These are phyloP conservation scores for Myotis pilosus DNA, from an alignment of 2,797 vertebrate genomes.

Conservation along the genomic window DNA sequence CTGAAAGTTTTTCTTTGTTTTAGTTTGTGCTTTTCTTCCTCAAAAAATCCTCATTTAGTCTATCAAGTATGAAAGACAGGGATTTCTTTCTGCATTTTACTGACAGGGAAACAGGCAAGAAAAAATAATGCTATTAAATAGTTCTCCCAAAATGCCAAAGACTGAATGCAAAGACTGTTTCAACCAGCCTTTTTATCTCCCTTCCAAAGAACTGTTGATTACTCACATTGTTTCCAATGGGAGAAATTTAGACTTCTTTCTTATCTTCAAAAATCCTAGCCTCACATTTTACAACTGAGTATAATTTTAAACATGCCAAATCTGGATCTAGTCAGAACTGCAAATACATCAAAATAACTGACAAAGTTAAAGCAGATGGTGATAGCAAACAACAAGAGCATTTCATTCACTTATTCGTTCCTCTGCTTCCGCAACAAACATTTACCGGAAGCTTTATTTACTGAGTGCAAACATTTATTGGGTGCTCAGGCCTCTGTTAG, in stretches of 20 bases:
- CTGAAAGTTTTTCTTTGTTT: constrained; percentile 33
- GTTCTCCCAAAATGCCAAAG: constrained; percentile 45
- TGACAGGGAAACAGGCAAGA: constrained; percentile 7
- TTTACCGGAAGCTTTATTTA: constrained; percentile 58
- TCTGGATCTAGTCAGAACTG: constrained; percentile 74
- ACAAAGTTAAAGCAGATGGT: constrained; percentile 71
- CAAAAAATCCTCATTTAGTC: neutral
- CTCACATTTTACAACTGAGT: constrained; percentile 72
- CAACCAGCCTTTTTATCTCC: constrained; percentile 51
- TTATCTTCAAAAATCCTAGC: constrained; percentile 68
- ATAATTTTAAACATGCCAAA: constrained; percentile 72
- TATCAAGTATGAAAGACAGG: neutral
- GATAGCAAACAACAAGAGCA: constrained; percentile 54
- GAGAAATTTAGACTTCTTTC: constrained; percentile 56
- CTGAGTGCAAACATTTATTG: constrained; percentile 54
- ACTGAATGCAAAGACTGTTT: constrained; percentile 11
- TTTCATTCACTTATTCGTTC: constrained; percentile 60
- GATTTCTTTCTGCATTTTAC: constrained; percentile 39
- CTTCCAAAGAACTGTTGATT: constrained; percentile 56
- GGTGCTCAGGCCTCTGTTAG: constrained; percentile 47
- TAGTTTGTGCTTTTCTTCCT: constrained; percentile 27
- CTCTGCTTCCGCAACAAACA: constrained; percentile 58
- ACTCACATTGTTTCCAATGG: constrained; percentile 56
- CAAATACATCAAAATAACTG: constrained; percentile 66
- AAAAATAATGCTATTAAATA: constrained; percentile 42